Evolutionary conservation across 2,888 invertebrate genomes (phyloP).

Genomic region (Pemphredon lugubris): DNA sequence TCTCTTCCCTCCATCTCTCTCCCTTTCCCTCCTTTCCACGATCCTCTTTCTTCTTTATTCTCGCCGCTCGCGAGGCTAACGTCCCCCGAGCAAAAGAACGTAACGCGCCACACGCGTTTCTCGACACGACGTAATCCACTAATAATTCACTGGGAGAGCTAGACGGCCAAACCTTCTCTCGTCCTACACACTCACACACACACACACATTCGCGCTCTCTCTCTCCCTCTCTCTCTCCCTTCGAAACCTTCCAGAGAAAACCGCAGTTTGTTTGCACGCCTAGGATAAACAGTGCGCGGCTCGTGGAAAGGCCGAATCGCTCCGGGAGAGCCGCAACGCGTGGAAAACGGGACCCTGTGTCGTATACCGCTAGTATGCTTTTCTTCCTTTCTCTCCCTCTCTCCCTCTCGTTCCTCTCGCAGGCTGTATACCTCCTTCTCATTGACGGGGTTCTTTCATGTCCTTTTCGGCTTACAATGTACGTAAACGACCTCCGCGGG

Average conservation of each 20-base stretch:
- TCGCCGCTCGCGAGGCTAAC: conserved; percentile 33
- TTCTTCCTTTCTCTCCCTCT: conserved; percentile 9
- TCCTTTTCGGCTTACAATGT: conserved; percentile 63
- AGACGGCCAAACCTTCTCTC: conserved; percentile 14
- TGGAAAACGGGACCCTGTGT: conserved; percentile 34
- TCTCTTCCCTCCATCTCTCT: conserved; percentile 9
- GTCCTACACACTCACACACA: too few species aligned
- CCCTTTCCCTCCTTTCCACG: not conserved
- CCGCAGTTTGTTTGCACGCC: conserved; percentile 68
- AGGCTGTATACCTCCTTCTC: too few species aligned
- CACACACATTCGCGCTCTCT: too few species aligned
- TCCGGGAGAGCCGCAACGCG: conserved; percentile 4
- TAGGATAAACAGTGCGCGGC: conserved; percentile 67
- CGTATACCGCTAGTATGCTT: conserved; percentile 11
- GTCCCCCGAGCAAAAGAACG: conserved; percentile 25
- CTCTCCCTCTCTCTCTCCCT: conserved; percentile 8
- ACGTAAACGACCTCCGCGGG: conserved; percentile 60
- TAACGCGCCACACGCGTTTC: conserved; percentile 34
- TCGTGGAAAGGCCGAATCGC: conserved; percentile 40
- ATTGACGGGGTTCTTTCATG: conserved; percentile 69
- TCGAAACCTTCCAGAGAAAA: conserved; percentile 54
- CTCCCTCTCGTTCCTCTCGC: too few species aligned
- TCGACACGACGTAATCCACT: conserved; percentile 62
- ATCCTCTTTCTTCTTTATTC: conserved; percentile 14
- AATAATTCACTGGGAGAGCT: conserved; percentile 69